phyloP scores from a whole-genome alignment of 2,888 invertebrate species.

The Phortica okadai region DNA sequence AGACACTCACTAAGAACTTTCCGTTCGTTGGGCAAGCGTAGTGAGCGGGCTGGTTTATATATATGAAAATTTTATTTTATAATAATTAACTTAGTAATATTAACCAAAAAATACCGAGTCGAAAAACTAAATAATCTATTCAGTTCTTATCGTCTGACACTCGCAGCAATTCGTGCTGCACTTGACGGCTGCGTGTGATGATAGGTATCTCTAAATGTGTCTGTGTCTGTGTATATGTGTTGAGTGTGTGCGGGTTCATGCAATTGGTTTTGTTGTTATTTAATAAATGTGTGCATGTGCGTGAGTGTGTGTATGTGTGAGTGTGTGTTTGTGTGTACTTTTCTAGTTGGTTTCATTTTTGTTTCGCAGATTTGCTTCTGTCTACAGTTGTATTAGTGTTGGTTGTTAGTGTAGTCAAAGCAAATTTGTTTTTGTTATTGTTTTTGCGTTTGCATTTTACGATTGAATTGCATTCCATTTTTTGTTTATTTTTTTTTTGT shows the following conservation, averaged over 20 bases:
- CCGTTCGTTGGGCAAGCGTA: no score
- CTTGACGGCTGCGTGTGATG: no score
- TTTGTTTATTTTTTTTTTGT: conserved; percentile 8
- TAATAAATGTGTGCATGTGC: neutral
- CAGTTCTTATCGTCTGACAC: no score
- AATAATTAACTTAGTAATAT: no score
- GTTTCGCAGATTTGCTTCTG: conserved; percentile 20
- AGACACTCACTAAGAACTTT: no score
- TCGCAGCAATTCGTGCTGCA: no score
- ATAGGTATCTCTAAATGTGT: conserved; percentile 1
- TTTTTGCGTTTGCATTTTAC: conserved; percentile 14
- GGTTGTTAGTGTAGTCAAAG: conserved; percentile 4
- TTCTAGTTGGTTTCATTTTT: conserved; percentile 20
- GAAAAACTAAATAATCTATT: no score
- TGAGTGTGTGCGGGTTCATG: neutral
- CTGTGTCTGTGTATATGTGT: neutral
- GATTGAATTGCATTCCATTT: conserved; percentile 14
- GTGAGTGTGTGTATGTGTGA: neutral
- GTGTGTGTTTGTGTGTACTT: conserved; percentile 2
- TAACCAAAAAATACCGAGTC: no score
- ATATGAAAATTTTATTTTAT: no score
- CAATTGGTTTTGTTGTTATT: neutral
- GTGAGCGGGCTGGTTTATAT: no score
- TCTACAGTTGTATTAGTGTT: conserved; percentile 3
- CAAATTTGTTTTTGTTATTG: neutral